Evolutionary conservation across 2,797 vertebrate species (phyloP), one percentile per base, ranked within the genome.

Genomic region (Tachyglossus aculeatus): DNA sequence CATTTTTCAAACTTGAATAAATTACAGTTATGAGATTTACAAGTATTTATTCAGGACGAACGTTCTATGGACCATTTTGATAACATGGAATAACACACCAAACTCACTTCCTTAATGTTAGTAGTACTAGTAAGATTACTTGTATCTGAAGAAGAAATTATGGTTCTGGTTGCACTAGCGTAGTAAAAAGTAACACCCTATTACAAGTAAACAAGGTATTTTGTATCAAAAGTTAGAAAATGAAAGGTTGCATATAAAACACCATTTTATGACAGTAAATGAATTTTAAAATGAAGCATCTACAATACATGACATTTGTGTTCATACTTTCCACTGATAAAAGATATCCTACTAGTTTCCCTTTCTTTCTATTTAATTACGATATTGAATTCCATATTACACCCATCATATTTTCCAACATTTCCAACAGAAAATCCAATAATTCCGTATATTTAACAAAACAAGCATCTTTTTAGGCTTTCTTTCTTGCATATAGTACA

Each of bases 141-240:
- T 48, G 69, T 80, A 86, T 74, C 36, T 11, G 71, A 84, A 76
- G 57, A 81, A 83, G 69, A 77, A 68, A 67, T 61, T 55, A 66
- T 32, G 16, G 69, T 69, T 55, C 64, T 74, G 15, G 67, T 68
- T 65, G 39, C 69, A 78, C 73, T 71, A 73, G 44, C 5, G 59
- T 69, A 82, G 69, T 89, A 88, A 66, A 90, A 88, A 82, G 71
- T 38, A 78, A 45, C 4, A 61, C 27, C 36, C 60, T 62, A 71
- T 73, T 71, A 62, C 62, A 71, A 82, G 62, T 47, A 82, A 90
- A 88, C 67, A 47, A 72, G 79, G 65, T 21, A 27, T 52, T 76
- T 78, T 34, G 63, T 91, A 91, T 84, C 68, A 89, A 92, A 91
- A 86, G 82, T 82, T 87, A 64, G 68, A 90, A 91, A 89, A 85